These are phyloP conservation scores for Scaptomyza parva DNA, from an alignment of 2,888 invertebrate genomes.

Conservation along the genomic window DNA sequence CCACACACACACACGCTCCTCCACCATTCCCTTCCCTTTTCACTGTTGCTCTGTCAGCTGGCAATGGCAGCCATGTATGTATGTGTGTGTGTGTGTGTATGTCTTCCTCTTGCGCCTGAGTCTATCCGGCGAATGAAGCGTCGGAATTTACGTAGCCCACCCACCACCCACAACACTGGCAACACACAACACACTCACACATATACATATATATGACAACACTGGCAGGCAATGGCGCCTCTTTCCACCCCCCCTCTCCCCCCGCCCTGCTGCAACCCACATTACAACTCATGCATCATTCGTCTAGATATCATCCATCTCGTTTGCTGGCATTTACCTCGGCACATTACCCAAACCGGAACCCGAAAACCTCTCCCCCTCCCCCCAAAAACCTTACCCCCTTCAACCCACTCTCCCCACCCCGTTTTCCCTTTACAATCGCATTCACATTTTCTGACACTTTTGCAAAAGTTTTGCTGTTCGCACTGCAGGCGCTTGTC, in stretches of 20 bases:
- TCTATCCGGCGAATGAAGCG: conserved; percentile 78
- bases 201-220: conserved; percentile 39
- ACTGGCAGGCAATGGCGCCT: conserved; percentile 40
- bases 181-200: conserved; percentile 7
- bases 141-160: conserved; percentile 66
- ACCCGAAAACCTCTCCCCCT: conserved; percentile 4
- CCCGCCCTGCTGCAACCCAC: too few species aligned
- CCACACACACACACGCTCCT: background rate
- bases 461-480: conserved; percentile 78
- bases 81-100: conserved; percentile 53
- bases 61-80: conserved; percentile 63
- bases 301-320: conserved; percentile 83
- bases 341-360: conserved; percentile 71
- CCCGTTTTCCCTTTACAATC: conserved; percentile 54
- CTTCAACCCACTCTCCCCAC: background rate
- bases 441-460: conserved; percentile 82
- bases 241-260: background rate
- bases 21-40: background rate
- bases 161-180: conserved; percentile 31
- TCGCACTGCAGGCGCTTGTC: conserved; percentile 78
- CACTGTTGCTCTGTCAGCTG: conserved; percentile 17
- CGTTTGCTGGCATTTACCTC: conserved; percentile 74
- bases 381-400: background rate
- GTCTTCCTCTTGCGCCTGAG: conserved; percentile 43
- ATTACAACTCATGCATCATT: conserved; percentile 81